These are phyloP conservation scores for Mylabris sibirica DNA, from an alignment of 2,888 invertebrate genomes.

Conservation along the genomic window DNA sequence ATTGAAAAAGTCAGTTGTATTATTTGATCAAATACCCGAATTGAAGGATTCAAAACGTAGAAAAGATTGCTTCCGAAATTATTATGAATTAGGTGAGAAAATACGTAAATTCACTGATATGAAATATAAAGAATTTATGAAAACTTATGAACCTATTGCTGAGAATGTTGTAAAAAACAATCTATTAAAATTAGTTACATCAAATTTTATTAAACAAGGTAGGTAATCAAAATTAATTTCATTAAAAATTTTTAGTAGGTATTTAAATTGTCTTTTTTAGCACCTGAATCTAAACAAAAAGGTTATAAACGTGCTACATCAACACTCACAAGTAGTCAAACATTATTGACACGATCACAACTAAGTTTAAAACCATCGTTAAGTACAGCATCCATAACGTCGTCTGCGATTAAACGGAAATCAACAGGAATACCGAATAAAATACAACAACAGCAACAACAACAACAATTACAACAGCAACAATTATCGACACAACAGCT, in stretches of 20 bases:
- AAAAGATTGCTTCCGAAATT: constrained; percentile 79
- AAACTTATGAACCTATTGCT: constrained; percentile 69
- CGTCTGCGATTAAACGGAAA: neutral
- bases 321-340: neutral
- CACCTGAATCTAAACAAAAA: neutral
- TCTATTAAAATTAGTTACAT: constrained; percentile 65
- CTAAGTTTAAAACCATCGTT: constrained; percentile 22
- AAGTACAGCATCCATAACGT: neutral
- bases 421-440: constrained; percentile 37
- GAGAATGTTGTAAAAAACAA: constrained; percentile 75
- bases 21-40: constrained; percentile 79
- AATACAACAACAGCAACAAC: constrained; percentile 39
- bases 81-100: constrained; percentile 76
- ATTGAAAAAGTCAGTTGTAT: constrained; percentile 81
- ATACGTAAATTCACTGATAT: constrained; percentile 79
- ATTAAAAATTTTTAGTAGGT: neutral
- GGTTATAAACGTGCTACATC: neutral
- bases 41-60: constrained; percentile 77
- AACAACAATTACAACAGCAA: constrained; percentile 31
- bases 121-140: constrained; percentile 76
- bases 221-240: neutral
- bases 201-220: neutral
- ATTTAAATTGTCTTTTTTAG: neutral
- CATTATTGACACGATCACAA: constrained; percentile 1
- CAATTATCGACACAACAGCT: constrained; percentile 46